phyloP scores from a whole-genome alignment of 2,888 invertebrate genomes.

The Cabera pusaria region DNA sequence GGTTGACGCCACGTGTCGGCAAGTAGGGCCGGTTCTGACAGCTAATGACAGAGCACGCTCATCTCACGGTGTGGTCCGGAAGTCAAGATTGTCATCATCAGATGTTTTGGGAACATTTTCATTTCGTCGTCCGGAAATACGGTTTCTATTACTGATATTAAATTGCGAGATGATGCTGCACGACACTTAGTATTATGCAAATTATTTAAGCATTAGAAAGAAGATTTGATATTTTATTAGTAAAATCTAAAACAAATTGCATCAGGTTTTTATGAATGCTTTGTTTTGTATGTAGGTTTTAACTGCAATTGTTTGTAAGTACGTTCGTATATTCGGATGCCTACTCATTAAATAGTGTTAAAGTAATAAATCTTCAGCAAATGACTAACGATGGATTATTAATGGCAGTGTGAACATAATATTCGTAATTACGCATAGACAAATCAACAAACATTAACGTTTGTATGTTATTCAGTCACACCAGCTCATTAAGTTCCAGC shows the following conservation, averaged over 20 bases:
- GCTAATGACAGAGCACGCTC: conserved; percentile 54
- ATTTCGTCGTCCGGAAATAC: conserved; percentile 55
- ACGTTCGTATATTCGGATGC: too few relatives aligned
- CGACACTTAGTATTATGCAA: conserved; percentile 31
- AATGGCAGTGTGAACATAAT: conserved; percentile 23
- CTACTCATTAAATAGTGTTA: not conserved
- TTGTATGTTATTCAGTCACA: conserved; percentile 11
- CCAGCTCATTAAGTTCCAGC: conserved; percentile 29
- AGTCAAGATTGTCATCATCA: conserved; percentile 65
- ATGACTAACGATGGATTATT: conserved; percentile 18
- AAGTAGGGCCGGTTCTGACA: conserved; percentile 45
- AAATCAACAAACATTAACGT: conserved; percentile 26
- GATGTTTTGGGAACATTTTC: conserved; percentile 56
- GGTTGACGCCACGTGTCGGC: conserved; percentile 59
- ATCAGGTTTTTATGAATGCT: too few relatives aligned
- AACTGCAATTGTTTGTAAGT: too few relatives aligned
- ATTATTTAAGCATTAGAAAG: conserved; percentile 32
- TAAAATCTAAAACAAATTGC: conserved; percentile 14
- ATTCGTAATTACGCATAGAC: conserved; percentile 28
- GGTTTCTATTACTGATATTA: conserved; percentile 49
- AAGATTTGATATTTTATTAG: conserved; percentile 9
- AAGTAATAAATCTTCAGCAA: conserved; percentile 13
- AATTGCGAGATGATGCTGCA: conserved; percentile 37
- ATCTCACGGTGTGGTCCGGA: conserved; percentile 73
- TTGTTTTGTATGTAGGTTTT: too few relatives aligned